Base-by-base conservation (phyloP, 2,888 invertebrate genomes). In the Tipula confusa region DNA sequence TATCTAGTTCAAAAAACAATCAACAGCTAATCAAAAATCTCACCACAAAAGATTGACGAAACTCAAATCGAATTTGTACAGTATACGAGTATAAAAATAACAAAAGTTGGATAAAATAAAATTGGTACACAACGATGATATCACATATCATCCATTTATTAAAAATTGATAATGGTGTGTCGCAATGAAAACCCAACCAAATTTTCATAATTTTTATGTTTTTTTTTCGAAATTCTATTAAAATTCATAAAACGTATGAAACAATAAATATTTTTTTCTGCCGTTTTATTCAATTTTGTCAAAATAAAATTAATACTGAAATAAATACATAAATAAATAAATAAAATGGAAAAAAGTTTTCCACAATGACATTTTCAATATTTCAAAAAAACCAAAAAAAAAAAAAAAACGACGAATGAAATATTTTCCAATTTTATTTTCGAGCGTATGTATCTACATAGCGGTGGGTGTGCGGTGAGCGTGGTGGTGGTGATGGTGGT, bases 101-200 rank as follows among this genome's bases (percentile, higher is more conserved):
- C 7, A 18, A 48, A 24, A 24, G n/a, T n/a, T n/a, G n/a, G 64
- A 64, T 3, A 64, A 64, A 64, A 24, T 38, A 24, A 1, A 18
- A 24, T 7, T 18, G 64, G 24, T 64, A 9, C 24, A 2, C 18
- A 4, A 64, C 24, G 9, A 64, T 64, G 64, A 64, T 64, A 64
- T 64, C 64, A 64, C 64, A 64, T 64, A 64, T 24, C 64, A 64
- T 64, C 64, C 64, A 64, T 64, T 64, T 64, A 64, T 64, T 64
- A 64, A 64, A 24, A 64, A 64, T 64, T 64, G 24, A 64, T 64
- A 64, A 64, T 9, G 24, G 24, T 64, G n/a, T 64, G 24, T 64
- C 64, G 0, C 64, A 64, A 64, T 64, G 64, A 24, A 64, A 64
- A 64, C 6, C 24, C 64, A 64, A 64, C 64, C 64, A 64, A 64